Conservation (phyloP, 2,888 invertebrate genomes). For the Leptarthrus brevirostris region DNA sequence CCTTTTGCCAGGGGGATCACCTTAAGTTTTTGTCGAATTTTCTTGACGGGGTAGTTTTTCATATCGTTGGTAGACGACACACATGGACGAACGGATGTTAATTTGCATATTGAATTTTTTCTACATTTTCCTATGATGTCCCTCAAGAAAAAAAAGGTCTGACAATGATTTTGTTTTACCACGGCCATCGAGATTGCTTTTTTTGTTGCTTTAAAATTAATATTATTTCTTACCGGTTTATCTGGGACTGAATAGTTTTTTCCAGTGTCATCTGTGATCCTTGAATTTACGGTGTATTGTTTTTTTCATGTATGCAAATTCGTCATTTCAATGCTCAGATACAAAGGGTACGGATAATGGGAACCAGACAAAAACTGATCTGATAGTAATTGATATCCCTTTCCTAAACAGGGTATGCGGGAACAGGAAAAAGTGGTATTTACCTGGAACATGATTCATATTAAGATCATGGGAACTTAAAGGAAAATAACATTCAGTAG, state of each 20-base stretch:
- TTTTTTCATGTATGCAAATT: conserved; percentile 53
- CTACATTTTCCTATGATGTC: conserved; percentile 20
- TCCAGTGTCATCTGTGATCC: conserved; percentile 33
- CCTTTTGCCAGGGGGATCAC: no score
- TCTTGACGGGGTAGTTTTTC: conserved; percentile 11
- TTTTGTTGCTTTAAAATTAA: conserved; percentile 48
- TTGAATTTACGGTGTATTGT: conserved; percentile 39
- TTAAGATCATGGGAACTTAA: no score
- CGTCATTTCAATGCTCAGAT: conserved; percentile 48
- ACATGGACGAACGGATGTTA: conserved; percentile 52
- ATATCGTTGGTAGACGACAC: not conserved
- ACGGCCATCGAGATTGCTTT: conserved; percentile 22
- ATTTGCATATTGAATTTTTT: conserved; percentile 53
- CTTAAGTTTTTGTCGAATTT: not conserved
- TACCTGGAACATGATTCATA: not conserved
- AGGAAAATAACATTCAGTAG: no score
- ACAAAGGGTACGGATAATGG: conserved; percentile 40
- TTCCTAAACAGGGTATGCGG: conserved; percentile 11
- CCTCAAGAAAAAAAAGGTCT: conserved; percentile 43
- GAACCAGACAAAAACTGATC: conserved; percentile 48
- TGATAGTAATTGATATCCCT: conserved; percentile 52
- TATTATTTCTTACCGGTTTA: conserved; percentile 49
- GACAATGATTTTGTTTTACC: conserved; percentile 53
- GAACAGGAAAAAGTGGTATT: not conserved
- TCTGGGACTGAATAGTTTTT: conserved; percentile 33